These are phyloP conservation scores for Triplophysa bombifrons DNA, from an alignment of 2,797 vertebrate species.

Conservation along the genomic window DNA sequence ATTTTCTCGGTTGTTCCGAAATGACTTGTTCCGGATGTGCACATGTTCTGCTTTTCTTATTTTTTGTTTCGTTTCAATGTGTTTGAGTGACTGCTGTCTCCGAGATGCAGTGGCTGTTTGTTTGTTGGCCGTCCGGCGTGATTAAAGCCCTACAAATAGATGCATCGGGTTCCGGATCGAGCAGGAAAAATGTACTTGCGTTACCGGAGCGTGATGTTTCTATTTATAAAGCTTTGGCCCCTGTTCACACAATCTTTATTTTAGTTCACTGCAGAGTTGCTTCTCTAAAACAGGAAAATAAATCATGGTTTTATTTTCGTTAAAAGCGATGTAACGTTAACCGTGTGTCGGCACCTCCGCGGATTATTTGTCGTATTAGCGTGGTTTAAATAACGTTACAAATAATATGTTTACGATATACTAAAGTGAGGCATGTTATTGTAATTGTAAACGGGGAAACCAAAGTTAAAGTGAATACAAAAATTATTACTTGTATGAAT, in stretches of 20 bases:
- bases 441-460: too few species aligned
- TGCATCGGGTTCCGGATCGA: background rate
- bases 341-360: too few species aligned
- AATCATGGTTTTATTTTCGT: too few species aligned
- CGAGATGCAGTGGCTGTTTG: background rate
- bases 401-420: too few species aligned
- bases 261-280: too few species aligned
- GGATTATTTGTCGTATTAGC: too few species aligned
- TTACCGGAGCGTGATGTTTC: background rate
- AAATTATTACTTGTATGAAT: too few species aligned
- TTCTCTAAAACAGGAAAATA: too few species aligned
- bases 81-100: background rate
- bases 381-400: too few species aligned
- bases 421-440: too few species aligned
- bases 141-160: background rate
- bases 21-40: background rate
- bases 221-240: background rate
- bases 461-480: too few species aligned
- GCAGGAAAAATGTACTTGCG: background rate
- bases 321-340: too few species aligned
- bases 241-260: background rate
- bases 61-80: background rate
- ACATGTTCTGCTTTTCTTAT: background rate
- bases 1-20: background rate
- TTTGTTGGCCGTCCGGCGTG: background rate